Conservation (phyloP, 2,888 invertebrate genomes). For the Pandemis corylana region DNA sequence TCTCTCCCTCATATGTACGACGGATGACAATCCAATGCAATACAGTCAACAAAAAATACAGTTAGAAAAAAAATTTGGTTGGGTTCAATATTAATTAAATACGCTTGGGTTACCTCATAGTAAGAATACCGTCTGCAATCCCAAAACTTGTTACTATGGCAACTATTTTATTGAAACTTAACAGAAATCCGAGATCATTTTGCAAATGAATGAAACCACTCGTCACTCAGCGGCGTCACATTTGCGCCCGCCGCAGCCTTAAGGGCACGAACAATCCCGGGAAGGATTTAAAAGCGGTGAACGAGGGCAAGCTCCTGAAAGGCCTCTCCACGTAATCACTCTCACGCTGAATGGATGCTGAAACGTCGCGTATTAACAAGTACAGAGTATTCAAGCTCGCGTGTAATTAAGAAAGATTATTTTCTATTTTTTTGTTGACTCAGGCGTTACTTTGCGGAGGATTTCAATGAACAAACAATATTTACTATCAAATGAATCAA, state of each 20-base stretch:
- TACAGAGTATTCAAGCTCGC: background rate
- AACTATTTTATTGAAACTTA: background rate
- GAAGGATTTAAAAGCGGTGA: slow-evolving; percentile 14
- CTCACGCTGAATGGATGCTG: slow-evolving; percentile 5
- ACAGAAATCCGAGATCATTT: background rate
- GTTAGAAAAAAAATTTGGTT: too few species aligned
- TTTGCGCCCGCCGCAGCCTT: background rate
- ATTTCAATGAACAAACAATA: too few species aligned
- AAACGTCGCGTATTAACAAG: slow-evolving; percentile 6
- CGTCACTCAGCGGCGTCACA: background rate
- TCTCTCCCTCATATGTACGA: too few species aligned
- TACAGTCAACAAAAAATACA: too few species aligned
- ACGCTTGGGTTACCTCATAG: too few species aligned
- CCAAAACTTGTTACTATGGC: too few species aligned
- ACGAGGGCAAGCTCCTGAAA: slow-evolving; percentile 1
- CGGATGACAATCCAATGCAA: too few species aligned
- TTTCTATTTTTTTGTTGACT: too few species aligned
- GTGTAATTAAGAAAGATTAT: background rate
- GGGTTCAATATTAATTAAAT: too few species aligned
- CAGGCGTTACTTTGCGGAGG: too few species aligned
- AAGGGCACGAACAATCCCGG: slow-evolving; percentile 7
- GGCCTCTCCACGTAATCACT: slow-evolving; percentile 13
- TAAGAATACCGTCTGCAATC: too few species aligned
- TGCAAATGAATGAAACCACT: background rate
- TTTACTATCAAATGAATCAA: too few species aligned